Evolutionary conservation across 2,888 invertebrate genomes (phyloP).

Genomic region (Adelphocoris suturalis): DNA sequence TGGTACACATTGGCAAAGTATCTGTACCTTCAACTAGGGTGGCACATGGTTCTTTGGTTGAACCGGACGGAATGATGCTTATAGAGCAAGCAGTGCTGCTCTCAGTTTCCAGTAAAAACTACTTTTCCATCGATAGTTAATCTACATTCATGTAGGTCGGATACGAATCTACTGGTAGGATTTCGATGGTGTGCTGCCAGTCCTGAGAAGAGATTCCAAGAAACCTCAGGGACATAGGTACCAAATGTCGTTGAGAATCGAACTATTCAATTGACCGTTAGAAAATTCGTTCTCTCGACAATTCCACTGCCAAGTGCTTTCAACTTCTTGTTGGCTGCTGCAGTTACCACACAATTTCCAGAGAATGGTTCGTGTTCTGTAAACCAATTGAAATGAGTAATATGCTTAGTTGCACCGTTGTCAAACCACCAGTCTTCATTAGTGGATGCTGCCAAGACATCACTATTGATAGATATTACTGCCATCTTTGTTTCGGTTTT

Average conservation of each 20-base stretch:
- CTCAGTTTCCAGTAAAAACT: conserved; percentile 63
- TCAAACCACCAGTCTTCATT: conserved; percentile 77
- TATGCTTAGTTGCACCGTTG: conserved; percentile 77
- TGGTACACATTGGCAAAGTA: conserved; percentile 65
- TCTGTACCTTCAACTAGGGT: conserved; percentile 58
- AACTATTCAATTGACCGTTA: conserved; percentile 57
- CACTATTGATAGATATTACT: conserved; percentile 65
- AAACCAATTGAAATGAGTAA: conserved; percentile 67
- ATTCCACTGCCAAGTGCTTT: conserved; percentile 63
- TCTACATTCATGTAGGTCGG: conserved; percentile 42
- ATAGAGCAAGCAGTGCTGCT: conserved; percentile 59
- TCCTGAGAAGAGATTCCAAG: conserved; percentile 77
- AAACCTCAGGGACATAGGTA: conserved; percentile 76
- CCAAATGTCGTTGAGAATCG: conserved; percentile 71
- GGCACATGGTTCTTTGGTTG: conserved; percentile 76
- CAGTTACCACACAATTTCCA: conserved; percentile 53
- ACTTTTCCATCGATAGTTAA: conserved; percentile 49
- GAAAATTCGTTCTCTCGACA: conserved; percentile 41
- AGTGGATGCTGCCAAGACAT: conserved; percentile 65
- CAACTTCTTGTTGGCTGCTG: conserved; percentile 51
- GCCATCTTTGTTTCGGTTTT: conserved; percentile 58
- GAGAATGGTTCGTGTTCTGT: conserved; percentile 54
- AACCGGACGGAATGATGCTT: conserved; percentile 72
- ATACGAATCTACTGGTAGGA: conserved; percentile 68
- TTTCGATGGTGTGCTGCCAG: conserved; percentile 71